phyloP scores from a whole-genome alignment of 2,113 vertebrate species.

The Bambusicola thoracicus region DNA sequence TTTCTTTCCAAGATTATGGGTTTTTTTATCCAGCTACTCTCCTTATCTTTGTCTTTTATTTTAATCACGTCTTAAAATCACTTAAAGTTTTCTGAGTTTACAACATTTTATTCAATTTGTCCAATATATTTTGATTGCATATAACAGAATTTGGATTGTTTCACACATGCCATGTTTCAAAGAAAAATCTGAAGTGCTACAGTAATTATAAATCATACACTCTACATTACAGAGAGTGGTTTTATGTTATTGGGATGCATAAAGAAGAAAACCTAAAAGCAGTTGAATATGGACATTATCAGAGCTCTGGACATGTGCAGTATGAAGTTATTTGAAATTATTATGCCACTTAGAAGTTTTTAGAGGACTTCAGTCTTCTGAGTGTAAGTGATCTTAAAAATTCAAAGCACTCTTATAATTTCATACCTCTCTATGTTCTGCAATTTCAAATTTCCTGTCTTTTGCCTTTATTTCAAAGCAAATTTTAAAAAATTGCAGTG shows the following conservation, averaged over 20 bases:
- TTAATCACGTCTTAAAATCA: background rate
- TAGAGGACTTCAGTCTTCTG: conserved; percentile 56
- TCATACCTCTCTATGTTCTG: background rate
- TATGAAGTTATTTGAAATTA: conserved; percentile 51
- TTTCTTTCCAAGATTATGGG: background rate
- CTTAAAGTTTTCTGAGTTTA: conserved; percentile 23
- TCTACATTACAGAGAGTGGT: background rate
- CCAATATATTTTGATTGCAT: conserved; percentile 28
- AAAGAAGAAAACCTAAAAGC: background rate
- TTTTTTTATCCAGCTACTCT: background rate
- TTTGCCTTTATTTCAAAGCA: conserved; percentile 13
- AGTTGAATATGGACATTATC: conserved; percentile 39
- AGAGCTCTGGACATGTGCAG: background rate
- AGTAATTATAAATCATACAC: conserved; percentile 6
- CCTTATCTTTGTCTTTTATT: background rate
- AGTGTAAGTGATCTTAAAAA: conserved; percentile 61
- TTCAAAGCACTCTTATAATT: conserved; percentile 43
- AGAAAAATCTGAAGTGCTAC: background rate
- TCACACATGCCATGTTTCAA: background rate
- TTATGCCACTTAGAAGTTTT: conserved; percentile 44
- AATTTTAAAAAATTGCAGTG: background rate
- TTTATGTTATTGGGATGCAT: conserved; percentile 10
- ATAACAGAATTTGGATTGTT: conserved; percentile 8
- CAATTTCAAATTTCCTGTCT: conserved; percentile 12
- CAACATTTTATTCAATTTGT: conserved; percentile 4